Base-by-base conservation (phyloP, 2,113 vertebrate genomes). In the Podiceps cristatus region DNA sequence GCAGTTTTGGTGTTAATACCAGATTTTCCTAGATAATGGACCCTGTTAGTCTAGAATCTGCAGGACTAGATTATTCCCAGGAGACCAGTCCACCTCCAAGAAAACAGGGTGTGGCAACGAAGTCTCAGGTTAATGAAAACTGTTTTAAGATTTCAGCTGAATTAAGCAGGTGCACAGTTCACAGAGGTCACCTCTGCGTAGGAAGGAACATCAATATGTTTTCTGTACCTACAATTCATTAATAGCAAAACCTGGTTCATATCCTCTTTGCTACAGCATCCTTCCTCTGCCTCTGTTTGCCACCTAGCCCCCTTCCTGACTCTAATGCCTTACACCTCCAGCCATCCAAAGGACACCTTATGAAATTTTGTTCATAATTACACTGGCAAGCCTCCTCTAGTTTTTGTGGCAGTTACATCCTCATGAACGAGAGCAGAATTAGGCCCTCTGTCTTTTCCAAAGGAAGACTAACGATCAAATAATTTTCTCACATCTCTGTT, bases 401-500 rank as follows among this genome's bases (percentile, higher is more conserved):
- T 73, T 94, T 93, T 72, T 0, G 3, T 87, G 77, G 44, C 77
- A 87, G 68, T 60, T 66, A 68, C 75, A 88, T 56, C 44, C 82
- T 66, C 74, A 45, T 73, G 91, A 96, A 89, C 1, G 11, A 88
- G 63, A 94, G 69, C 88, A 93, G 86, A 97, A 95, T 96, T 90
- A 86, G 79, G 35, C 73, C 88, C 59, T 86, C 81, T 85, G 74
- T 95, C 94, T 94, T 95, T 96, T 98, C 93, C 89, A 97, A 96
- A 90, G 90, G 87, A 98, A 97, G 97, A 96, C 95, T 97, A 97
- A 98, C 24, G 93, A 98, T 96, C 98, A 98, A 98, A 98, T 98
- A 97, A 97, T 98, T 98, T 98, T 98, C 98, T 98, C 98, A 98
- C 98, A 98, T 98, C 97, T 97, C 98, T 98, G 98, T 98, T 98